A percentile compares a stretch with the other conserved stretches of the same genome.
These are phyloP conservation scores for Gambusia holbrooki DNA, from an alignment of 2,113 vertebrate species.

Conservation along the genomic window DNA sequence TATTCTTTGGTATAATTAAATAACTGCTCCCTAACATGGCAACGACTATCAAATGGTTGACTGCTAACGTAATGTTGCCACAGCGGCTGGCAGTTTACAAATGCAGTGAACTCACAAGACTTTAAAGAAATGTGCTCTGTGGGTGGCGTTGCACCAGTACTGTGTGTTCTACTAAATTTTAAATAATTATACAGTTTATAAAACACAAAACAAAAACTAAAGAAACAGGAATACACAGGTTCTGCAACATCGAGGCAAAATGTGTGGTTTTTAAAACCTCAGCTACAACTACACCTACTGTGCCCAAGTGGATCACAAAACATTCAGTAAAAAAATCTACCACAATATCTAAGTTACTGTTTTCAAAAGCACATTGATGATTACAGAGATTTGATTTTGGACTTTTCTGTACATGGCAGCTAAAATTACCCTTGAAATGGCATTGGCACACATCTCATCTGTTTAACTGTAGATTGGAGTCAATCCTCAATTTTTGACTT, in stretches of 20 bases:
- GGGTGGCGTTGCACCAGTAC: slow-evolving; percentile 17
- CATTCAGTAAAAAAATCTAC: slow-evolving; percentile 18
- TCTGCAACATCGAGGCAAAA: slow-evolving; percentile 12
- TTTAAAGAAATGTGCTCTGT: slow-evolving; percentile 57
- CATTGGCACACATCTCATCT: neutral
- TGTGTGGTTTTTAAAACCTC: slow-evolving; percentile 27
- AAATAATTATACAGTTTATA: slow-evolving; percentile 38
- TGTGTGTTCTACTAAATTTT: slow-evolving; percentile 22
- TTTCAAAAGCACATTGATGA: slow-evolving; percentile 28
- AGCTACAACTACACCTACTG: slow-evolving; percentile 19
- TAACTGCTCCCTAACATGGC: slow-evolving; percentile 35
- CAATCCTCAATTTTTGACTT: slow-evolving; percentile 3
- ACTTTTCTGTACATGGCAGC: slow-evolving; percentile 49
- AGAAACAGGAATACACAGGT: slow-evolving; percentile 40
- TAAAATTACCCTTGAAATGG: slow-evolving; percentile 23
- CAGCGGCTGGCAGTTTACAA: slow-evolving; percentile 60
- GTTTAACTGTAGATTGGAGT: neutral
- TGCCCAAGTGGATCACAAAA: slow-evolving; percentile 35
- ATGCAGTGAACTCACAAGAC: slow-evolving; percentile 45
- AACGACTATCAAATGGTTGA: slow-evolving; percentile 4
- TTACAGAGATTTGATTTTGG: slow-evolving; percentile 21
- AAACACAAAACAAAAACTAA: slow-evolving; percentile 30
- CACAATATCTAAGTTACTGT: slow-evolving; percentile 12
- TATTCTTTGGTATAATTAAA: slow-evolving; percentile 79
- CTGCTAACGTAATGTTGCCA: slow-evolving; percentile 37